Conservation (phyloP, 2,113 vertebrate species). For the Hemichromis elongatus region DNA sequence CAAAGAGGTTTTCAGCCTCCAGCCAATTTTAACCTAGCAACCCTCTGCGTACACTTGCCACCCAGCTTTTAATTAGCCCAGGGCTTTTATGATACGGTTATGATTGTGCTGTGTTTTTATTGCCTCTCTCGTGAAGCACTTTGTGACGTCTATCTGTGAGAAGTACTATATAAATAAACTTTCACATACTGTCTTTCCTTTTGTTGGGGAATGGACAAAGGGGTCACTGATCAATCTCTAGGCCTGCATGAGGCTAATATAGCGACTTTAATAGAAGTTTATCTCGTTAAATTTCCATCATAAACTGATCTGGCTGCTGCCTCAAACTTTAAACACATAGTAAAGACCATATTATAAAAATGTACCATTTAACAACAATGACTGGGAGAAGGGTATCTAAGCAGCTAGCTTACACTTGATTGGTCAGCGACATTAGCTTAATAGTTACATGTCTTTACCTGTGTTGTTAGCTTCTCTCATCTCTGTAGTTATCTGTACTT, state of each 20-base stretch:
- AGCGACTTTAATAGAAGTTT: neutral
- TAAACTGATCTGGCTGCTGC: neutral
- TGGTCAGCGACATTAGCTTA: neutral
- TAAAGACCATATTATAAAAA: neutral
- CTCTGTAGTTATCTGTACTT: too few species aligned
- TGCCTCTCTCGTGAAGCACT: neutral
- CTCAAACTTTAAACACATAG: neutral
- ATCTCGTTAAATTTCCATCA: neutral
- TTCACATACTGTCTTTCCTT: neutral
- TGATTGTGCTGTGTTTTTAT: neutral
- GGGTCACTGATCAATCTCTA: neutral
- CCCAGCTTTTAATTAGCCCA: accelerated
- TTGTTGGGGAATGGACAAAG: neutral
- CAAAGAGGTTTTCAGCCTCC: neutral
- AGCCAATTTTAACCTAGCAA: neutral
- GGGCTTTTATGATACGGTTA: neutral
- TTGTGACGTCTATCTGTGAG: neutral
- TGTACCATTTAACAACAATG: neutral
- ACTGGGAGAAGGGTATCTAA: neutral
- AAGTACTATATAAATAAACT: neutral
- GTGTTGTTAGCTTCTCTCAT: neutral
- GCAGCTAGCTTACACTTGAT: neutral
- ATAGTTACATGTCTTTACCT: neutral
- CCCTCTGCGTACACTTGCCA: too few species aligned
- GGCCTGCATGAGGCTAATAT: neutral